phyloP scores from a whole-genome alignment of 2,113 vertebrate species.

The Oryzias woworae region DNA sequence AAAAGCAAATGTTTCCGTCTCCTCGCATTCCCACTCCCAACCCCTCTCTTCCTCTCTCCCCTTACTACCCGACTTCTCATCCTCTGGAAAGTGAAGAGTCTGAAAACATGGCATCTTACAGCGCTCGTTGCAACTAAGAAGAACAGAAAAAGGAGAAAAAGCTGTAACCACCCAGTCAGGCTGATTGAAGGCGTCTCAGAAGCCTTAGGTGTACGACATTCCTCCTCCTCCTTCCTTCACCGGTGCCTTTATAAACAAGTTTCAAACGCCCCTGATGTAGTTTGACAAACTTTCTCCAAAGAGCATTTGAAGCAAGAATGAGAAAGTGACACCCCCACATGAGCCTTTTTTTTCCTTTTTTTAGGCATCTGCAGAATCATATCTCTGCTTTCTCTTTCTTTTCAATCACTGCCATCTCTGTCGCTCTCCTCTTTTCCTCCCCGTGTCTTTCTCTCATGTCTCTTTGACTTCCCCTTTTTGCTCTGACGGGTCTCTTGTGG shows the following conservation, averaged over 20 bases:
- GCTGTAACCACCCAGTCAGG: slow-evolving; percentile 67
- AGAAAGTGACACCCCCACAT: slow-evolving; percentile 74
- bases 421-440: slow-evolving; percentile 15
- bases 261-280: slow-evolving; percentile 78
- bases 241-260: slow-evolving; percentile 75
- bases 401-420: slow-evolving; percentile 67
- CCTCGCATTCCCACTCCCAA: slow-evolving; percentile 32
- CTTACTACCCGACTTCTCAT: slow-evolving; percentile 39
- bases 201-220: slow-evolving; percentile 74
- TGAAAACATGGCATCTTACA: slow-evolving; percentile 73
- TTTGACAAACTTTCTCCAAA: slow-evolving; percentile 83
- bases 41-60: background rate
- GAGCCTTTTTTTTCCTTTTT: slow-evolving; percentile 37
- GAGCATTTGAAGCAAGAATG: slow-evolving; percentile 74
- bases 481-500: slow-evolving; percentile 73
- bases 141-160: slow-evolving; percentile 56
- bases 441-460: slow-evolving; percentile 14
- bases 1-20: slow-evolving; percentile 42
- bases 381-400: slow-evolving; percentile 52
- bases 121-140: slow-evolving; percentile 57
- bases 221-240: slow-evolving; percentile 67
- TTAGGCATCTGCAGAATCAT: slow-evolving; percentile 51
- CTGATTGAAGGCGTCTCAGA: slow-evolving; percentile 73
- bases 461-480: slow-evolving; percentile 34
- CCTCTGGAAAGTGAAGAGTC: slow-evolving; percentile 66